Evolutionary conservation across 2,113 vertebrate genomes (phyloP).

Genomic region (Ailuropoda melanoleuca): DNA sequence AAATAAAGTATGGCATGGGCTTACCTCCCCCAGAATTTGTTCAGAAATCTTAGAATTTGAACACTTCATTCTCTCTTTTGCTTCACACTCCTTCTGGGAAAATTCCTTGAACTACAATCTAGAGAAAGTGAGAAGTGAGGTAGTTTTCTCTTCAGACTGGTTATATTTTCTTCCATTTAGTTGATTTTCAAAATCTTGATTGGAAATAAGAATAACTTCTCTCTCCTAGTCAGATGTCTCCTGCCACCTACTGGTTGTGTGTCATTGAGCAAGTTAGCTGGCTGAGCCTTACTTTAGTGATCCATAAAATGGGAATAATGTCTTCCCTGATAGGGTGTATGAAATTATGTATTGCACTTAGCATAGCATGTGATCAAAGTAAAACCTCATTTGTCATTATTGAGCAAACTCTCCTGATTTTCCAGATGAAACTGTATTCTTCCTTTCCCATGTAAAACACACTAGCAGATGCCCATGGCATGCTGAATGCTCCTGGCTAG

Average conservation of each 20-base stretch:
- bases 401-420: background rate
- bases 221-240: background rate
- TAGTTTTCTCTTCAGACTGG: background rate
- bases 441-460: background rate
- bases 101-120: background rate
- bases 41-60: slow-evolving; percentile 19
- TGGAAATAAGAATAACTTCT: background rate
- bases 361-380: background rate
- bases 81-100: background rate
- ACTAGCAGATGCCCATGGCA: too few relatives aligned
- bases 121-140: background rate
- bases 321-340: background rate
- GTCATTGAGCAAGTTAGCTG: background rate
- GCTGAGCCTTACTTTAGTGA: background rate
- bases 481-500: background rate
- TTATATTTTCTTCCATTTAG: background rate
- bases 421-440: background rate
- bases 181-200: background rate
- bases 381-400: background rate
- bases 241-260: background rate
- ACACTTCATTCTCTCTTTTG: background rate
- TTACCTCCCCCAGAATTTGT: background rate
- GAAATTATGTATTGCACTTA: background rate
- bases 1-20: background rate
- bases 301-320: background rate